Evolutionary conservation across 92 coral and sea anemone species (phyloP), one percentile per base, ranked within the genome.

Genomic region (Galaxea fascicularis): DNA sequence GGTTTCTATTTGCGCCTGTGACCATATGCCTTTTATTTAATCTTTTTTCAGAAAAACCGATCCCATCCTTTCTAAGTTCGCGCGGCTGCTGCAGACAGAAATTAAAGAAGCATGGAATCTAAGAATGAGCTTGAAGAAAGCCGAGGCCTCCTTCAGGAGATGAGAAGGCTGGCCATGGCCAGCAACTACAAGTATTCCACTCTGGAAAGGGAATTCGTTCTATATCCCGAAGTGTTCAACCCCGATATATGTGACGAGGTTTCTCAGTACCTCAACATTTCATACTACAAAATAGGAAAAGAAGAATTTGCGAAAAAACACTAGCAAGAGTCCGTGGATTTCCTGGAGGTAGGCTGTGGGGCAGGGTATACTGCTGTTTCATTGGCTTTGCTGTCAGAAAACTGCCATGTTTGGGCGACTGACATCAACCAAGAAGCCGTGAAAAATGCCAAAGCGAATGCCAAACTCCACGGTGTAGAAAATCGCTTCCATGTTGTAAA

Each of bases 321-420:
- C 68, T 35, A 13, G 13, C 68, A 25, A 63, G 68, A 24, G 35
- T 63, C 68, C 17, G 26, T 64, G 35, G 70, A 74, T 18, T 78
- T 84, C 15, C 70, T 84, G 28, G 77, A 84, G 60, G 72, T 84
- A 11, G 88, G 88, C 21, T 78, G 81, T 26, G 88, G 88, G 41
- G 88, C 51, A 3, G 88, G 88, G 20, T 73, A 74, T 16, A 84
- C 71, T 4, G 88, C 82, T 11, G 20, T 84, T n/a, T 16, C 70
- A 63, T 64, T 73, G 15, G 88, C 88, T 51, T 73, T 84, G 52
- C 45, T 73, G 8, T 27, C 88, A 8, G 75, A 84, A 11, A 84
- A 84, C 17, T 84, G 82, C 25, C 74, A 49, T 8, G 74, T 74
- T 3, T 84, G 74, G 88, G 88, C 88, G 0, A 84, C 82, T 16